Evolutionary conservation across 2,113 vertebrate species (phyloP), one percentile per base, ranked within the genome.

Genomic region (Leiothrix lutea): DNA sequence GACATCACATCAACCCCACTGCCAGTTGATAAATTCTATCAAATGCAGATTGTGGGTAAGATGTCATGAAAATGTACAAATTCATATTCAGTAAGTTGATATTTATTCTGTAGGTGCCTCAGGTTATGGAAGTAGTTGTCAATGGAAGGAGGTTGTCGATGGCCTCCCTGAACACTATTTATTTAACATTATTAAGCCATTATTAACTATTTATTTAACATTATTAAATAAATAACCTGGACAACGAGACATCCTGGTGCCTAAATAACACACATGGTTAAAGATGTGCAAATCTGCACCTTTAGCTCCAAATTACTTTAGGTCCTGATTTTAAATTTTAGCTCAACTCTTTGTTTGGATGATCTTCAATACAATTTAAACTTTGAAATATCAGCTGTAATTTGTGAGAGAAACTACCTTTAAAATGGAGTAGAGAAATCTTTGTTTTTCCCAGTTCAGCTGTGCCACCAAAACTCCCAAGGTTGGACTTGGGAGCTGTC

Each of bases 1-100:
- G 98, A 77, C 53, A 99, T 96, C 17, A 98, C 88, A 38, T 88
- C 81, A 44, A 99, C 98, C 75, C 96, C 95, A 29, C 97, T 48
- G 29, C 98, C 98, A 1, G 96, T 82, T 0, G 97, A 93, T 65
- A 98, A 92, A 78, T 95, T 98, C 98, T 98, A 8, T 72, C n/a
- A 67, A 69, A 71, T 2, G 2, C 11, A 56, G 4, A 31, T n/a
- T 11, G n/a, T 20, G 23, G 91, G 38, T 40, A 51, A 88, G 35
- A 38, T 21, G 36, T 24, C 20, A 33, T 7, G 23, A 70, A 79
- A 86, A 91, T 19, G 54, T 1, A 48, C 3, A 50, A 9, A 67
- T 40, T 23, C 11, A 12, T 38, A 33, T 28, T 62, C 9, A 16
- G 40, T 47, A 28, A 88, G 75, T 0, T 11, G 31, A 4, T 50